Evolutionary conservation across 2,113 vertebrate species (phyloP).

Genomic region (Leucosticte australis): DNA sequence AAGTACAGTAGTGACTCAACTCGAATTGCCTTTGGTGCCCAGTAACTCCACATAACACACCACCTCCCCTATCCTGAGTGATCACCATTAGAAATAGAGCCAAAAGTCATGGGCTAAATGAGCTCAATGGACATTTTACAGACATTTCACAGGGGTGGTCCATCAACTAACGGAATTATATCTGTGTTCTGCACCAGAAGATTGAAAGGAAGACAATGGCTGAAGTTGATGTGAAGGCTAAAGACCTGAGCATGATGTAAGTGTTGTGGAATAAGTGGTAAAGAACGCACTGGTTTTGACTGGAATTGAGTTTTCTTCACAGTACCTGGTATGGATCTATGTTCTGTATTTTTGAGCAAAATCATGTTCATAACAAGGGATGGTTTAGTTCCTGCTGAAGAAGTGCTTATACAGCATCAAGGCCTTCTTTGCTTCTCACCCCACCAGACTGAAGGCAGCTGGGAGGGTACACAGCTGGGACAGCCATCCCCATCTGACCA

Average conservation of each 20-base stretch:
- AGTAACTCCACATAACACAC: not conserved
- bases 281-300: not conserved
- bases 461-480: not conserved
- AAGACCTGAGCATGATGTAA: not conserved
- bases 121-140: not conserved
- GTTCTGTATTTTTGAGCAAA: not conserved
- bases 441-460: not conserved
- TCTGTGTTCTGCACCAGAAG: not conserved
- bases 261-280: not conserved
- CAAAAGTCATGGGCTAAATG: not conserved
- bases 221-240: not conserved
- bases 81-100: not conserved
- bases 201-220: not conserved
- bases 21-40: not conserved
- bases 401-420: not conserved
- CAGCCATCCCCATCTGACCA: not conserved
- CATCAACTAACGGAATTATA: fast-evolving
- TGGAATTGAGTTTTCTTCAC: not conserved
- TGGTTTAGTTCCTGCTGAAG: not conserved
- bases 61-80: not conserved
- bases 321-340: not conserved
- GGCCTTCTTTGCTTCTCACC: not conserved
- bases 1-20: not conserved
- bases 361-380: not conserved
- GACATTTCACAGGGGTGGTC: not conserved